Conservation (phyloP, 2,113 vertebrate genomes). For the Odobenus rosmarus region DNA sequence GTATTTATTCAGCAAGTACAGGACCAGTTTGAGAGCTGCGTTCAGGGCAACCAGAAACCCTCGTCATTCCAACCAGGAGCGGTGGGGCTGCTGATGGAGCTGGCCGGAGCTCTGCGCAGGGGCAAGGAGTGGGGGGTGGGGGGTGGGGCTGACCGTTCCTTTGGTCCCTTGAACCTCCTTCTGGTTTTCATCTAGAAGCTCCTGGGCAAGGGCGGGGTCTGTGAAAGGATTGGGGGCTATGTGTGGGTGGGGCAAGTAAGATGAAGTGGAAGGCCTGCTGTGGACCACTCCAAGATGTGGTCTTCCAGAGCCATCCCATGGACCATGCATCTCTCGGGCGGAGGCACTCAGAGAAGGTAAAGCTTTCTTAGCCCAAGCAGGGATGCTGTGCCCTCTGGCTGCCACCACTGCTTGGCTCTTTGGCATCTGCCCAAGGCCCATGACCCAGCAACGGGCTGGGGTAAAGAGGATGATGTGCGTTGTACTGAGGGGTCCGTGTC, state of each 20-base stretch:
- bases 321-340: background rate
- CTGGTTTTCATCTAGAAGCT: constrained; percentile 64
- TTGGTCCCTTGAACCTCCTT: constrained; percentile 48
- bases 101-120: constrained; percentile 30
- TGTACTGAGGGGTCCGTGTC: background rate
- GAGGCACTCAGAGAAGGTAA: constrained; percentile 66
- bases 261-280: background rate
- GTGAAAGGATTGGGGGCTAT: background rate
- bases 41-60: constrained; percentile 74
- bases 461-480: background rate
- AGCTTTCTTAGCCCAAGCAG: constrained; percentile 64
- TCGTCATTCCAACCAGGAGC: constrained; percentile 45
- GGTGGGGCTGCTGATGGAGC: background rate
- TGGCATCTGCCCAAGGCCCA: constrained; percentile 73
- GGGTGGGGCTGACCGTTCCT: background rate
- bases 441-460: constrained; percentile 42
- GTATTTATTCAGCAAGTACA: constrained; percentile 83
- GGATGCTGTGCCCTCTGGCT: constrained; percentile 25
- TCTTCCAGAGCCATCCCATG: background rate
- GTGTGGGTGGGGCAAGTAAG: background rate
- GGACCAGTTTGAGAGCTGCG: constrained; percentile 81
- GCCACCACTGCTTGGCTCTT: constrained; percentile 58
- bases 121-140: background rate
- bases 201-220: constrained; percentile 7
- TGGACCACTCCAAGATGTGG: background rate